These are phyloP conservation scores for Mamestra brassicae DNA, from an alignment of 2,888 invertebrate species.

Conservation along the genomic window DNA sequence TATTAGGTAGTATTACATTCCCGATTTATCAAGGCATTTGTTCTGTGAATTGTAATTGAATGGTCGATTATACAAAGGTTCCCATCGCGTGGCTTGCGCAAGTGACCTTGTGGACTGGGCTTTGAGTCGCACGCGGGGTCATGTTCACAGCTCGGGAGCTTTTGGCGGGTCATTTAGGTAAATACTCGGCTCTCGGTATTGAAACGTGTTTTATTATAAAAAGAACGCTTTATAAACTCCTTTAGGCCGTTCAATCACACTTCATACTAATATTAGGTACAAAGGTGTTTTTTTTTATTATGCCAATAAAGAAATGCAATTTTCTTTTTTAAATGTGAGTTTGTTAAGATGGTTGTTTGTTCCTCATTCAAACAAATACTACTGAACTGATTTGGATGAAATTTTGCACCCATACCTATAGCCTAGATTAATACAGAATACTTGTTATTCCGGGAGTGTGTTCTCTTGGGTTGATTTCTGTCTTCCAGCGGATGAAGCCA, in stretches of 20 bases:
- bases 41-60: constrained; percentile 62
- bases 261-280: neutral
- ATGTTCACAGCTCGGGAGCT: constrained; percentile 53
- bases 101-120: constrained; percentile 71
- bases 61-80: constrained; percentile 67
- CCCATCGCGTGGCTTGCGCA: constrained; percentile 73
- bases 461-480: no score
- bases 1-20: constrained; percentile 42
- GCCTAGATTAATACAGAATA: no score
- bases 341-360: no score
- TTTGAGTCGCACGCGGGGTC: constrained; percentile 56
- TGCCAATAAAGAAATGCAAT: no score
- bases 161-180: constrained; percentile 57
- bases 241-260: constrained; percentile 12
- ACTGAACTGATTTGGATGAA: no score
- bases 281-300: no score
- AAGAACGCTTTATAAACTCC: constrained; percentile 14
- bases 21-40: constrained; percentile 44
- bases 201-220: constrained; percentile 40
- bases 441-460: no score
- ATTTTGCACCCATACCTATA: neutral
- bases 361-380: no score
- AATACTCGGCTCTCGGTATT: constrained; percentile 35
- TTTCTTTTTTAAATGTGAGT: no score
- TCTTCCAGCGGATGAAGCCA: no score